phyloP scores from a whole-genome alignment of 1,140 invertebrate genomes.

The Ridgeia piscesae region DNA sequence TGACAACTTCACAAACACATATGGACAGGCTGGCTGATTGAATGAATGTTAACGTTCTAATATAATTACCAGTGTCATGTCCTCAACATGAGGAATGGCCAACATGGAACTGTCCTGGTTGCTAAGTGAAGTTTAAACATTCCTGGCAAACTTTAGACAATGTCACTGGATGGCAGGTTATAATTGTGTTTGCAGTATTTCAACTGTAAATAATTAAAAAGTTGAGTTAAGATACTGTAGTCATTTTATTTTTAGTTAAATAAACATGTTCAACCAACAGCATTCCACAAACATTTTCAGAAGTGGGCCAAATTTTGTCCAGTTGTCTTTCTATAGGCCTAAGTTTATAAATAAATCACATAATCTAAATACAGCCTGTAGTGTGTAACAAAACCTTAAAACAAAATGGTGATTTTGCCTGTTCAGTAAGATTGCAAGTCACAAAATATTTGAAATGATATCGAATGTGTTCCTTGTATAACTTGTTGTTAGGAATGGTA shows the following conservation, averaged over 20 bases:
- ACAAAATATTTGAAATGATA: no score
- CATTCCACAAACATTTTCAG: no score
- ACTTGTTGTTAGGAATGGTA: no score
- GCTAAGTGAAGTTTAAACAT: not conserved
- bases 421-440: no score
- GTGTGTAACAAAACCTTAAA: no score
- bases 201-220: not conserved
- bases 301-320: no score
- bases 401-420: no score
- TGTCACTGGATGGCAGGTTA: not conserved
- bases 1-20: constrained; percentile 39
- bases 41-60: not conserved
- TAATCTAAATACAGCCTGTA: no score
- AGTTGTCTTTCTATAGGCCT: no score
- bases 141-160: not conserved
- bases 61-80: no score
- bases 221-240: not conserved
- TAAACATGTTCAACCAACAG: not conserved
- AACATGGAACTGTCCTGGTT: not conserved
- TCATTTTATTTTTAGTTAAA: not conserved
- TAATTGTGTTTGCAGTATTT: not conserved
- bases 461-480: no score
- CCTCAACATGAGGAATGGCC: not conserved
- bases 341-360: no score
- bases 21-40: constrained; percentile 24